Base-by-base conservation (phyloP, 2,888 invertebrate genomes). In the Nephrocerus scutellatus region DNA sequence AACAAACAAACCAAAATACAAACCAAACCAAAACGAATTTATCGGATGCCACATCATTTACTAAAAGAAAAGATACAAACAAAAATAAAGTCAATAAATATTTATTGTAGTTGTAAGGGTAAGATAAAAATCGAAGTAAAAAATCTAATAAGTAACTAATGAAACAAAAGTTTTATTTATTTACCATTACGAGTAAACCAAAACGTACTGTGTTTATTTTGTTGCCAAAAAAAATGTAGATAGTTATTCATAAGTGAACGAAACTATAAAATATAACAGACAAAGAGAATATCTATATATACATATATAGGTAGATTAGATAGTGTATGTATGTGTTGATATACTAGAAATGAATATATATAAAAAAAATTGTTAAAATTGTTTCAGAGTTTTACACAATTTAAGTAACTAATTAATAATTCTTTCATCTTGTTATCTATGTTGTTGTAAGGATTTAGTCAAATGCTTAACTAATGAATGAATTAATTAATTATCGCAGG, bases 41-140 rank as follows among this genome's bases (percentile, higher is more conserved):
- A 64, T 64, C 65, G 66, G 66, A 64, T 66, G 64, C 64, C 64
- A 64, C 64, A 64, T 64, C 63, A 63, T 66, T 63, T 64, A 62
- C 60, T 18, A 35, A 15, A 30, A 15, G 20, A 16, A 18, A 25
- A 15, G 8, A 34, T 30, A 15, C 24, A 34, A 19, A 39, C 23
- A 23, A 38, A 42, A 24, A 30, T 3, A 33, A 26, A 33, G 20
- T n/a, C 19, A 35, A 18, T n/a, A 22, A 30, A 31, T 30, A 33
- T 30, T 38, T 37, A 40, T 46, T 43, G 40, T 46, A 38, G 46
- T 46, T 46, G 28, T 34, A 36, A 39, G 36, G 19, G 30, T 36
- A 24, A 20, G n/a, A 23, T 12, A 20, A 26, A 38, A 24, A 35
- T 36, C 39, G 37, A 12, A 26, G 30, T 33, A 22, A 16, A 24